phyloP scores from a whole-genome alignment of 2,888 invertebrate genomes.

The Cancer borealis region DNA sequence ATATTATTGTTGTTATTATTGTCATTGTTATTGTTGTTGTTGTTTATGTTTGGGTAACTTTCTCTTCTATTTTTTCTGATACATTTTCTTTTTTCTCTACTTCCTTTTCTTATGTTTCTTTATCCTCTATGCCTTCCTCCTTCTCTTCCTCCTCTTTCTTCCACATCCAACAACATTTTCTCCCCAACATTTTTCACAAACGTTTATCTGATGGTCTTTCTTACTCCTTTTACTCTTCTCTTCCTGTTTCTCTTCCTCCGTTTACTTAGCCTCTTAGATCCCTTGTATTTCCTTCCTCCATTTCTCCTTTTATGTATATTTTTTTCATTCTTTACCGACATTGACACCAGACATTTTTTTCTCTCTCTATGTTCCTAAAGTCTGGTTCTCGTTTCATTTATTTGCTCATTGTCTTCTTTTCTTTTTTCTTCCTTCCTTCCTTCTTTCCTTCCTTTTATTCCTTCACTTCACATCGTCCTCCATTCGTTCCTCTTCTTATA shows the following conservation, averaged over 20 bases:
- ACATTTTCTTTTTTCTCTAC: too few species aligned
- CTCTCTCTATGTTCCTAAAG: background rate
- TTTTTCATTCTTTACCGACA: background rate
- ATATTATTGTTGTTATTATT: too few species aligned
- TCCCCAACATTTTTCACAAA: background rate
- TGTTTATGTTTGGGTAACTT: too few species aligned
- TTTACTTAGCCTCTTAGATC: background rate
- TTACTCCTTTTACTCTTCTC: background rate
- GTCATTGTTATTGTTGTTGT: too few species aligned
- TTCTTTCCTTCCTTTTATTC: background rate
- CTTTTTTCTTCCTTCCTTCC: background rate
- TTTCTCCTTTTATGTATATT: background rate
- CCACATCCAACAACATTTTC: background rate
- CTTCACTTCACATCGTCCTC: background rate
- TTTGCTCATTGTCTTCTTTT: background rate
- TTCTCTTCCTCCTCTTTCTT: background rate
- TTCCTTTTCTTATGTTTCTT: background rate
- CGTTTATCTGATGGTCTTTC: background rate
- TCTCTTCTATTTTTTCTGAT: too few species aligned
- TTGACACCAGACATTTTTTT: background rate
- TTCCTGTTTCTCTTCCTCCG: background rate
- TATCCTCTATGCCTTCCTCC: background rate
- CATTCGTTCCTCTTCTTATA: background rate
- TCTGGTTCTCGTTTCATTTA: background rate
- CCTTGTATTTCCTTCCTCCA: background rate